Evolutionary conservation across 2,113 vertebrate species (phyloP), one percentile per base, ranked within the genome.

Genomic region (Antechinus stuartii): DNA sequence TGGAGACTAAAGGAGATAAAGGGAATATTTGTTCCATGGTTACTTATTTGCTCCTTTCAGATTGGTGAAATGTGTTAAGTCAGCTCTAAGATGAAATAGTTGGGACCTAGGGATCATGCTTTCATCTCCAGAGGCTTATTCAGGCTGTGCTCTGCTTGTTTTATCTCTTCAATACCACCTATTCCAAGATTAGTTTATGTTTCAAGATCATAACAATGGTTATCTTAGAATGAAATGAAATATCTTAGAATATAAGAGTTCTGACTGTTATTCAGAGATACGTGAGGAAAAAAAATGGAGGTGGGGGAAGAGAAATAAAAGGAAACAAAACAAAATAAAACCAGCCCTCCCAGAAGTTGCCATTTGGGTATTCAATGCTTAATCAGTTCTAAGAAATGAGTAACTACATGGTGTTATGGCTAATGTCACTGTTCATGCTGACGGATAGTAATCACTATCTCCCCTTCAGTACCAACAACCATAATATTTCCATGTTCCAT

Each of bases 321-420:
- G 8, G 50, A 57, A 57, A 10, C 26, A 30, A 68, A 68, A 68
- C 61, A 14, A 68, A 35, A 68, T 12, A 35, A 76, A 76, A 42
- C 22, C 5, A 84, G 42, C n/a, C 19, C n/a, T 68, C 42, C 91
- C 90, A 22, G 49, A 95, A 94, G 56, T 91, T 46, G 35, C 92
- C 94, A 61, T 0, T 91, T 54, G 35, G 49, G 22, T 94, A 95
- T 54, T 89, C 22, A 93, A 54, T 47, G 57, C 55, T 90, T 96
- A 96, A 94, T 50, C 8, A 96, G 90, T 26, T 91, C 35, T 30
- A 94, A 0, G 1, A 42, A 14, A 22, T 90, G 35, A 47, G 1
- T 57, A 94, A 92, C 42, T 61, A 14, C 93, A 96, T 19, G 50
- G 46, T 68, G n/a, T 89, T 76, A 94, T 35, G 14, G 92, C 54